Evolutionary conservation across 1,140 invertebrate genomes (phyloP).

Genomic region (Platyscapa corneri): DNA sequence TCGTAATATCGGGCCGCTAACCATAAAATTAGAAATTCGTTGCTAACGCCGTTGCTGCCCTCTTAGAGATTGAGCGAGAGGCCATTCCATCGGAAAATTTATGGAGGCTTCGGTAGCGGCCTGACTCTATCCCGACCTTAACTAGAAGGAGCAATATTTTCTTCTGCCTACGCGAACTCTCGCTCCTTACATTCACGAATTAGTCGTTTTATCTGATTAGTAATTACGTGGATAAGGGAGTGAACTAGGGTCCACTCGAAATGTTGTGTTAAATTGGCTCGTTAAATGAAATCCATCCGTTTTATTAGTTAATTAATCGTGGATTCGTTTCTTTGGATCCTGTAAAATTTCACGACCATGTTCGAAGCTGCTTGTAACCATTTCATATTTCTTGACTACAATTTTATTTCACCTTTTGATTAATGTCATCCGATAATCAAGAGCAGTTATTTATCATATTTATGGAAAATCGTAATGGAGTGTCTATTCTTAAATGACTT

Average conservation of each 20-base stretch:
- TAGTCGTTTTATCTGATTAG: constrained; percentile 42
- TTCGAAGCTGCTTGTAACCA: too few relatives aligned
- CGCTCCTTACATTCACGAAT: neutral
- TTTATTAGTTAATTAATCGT: constrained; percentile 45
- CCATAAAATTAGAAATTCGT: constrained; percentile 43
- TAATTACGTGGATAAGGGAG: constrained; percentile 38
- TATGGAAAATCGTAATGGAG: too few relatives aligned
- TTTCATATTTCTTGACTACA: too few relatives aligned
- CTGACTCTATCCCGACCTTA: neutral
- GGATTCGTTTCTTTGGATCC: neutral
- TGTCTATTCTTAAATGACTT: too few relatives aligned
- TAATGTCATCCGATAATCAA: too few relatives aligned
- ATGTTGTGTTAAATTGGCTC: constrained; percentile 34
- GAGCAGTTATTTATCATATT: too few relatives aligned
- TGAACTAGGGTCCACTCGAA: neutral
- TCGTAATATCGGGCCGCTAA: neutral
- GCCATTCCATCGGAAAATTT: constrained; percentile 31
- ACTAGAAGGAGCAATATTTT: constrained; percentile 18
- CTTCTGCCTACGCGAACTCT: neutral
- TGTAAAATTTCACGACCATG: neutral
- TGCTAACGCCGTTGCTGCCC: constrained; percentile 9
- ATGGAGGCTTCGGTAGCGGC: constrained; percentile 15
- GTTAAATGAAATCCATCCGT: constrained; percentile 28
- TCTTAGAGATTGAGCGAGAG: constrained; percentile 12
- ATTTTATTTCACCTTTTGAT: too few relatives aligned